phyloP scores from a whole-genome alignment of 2,797 vertebrate genomes.

The Chiropotes sagulatus region DNA sequence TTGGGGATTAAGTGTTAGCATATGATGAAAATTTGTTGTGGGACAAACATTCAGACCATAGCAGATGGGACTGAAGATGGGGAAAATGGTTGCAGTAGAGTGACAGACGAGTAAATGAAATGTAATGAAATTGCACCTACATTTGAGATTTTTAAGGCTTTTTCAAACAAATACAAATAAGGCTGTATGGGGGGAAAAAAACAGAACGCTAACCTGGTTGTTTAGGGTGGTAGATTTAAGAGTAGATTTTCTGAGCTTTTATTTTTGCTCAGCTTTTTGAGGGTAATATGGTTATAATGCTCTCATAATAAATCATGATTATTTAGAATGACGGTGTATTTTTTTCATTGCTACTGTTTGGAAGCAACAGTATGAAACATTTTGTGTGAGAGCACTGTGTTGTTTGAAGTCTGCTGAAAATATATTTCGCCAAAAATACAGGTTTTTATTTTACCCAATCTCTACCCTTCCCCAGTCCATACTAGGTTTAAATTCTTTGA shows the following conservation, averaged over 20 bases:
- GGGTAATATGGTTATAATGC: neutral
- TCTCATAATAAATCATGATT: neutral
- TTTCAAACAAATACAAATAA: neutral
- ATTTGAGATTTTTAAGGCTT: neutral
- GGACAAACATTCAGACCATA: neutral
- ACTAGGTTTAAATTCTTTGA: neutral
- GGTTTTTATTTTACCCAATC: neutral
- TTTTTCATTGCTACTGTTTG: constrained; percentile 1
- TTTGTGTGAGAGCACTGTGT: neutral
- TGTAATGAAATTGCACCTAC: neutral
- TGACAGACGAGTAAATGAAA: neutral
- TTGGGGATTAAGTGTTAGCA: neutral
- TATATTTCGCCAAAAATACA: neutral
- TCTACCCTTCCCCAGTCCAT: neutral
- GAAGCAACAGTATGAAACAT: neutral
- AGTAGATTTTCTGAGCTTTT: neutral
- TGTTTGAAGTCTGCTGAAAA: neutral
- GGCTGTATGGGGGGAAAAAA: neutral
- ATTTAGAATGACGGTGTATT: neutral
- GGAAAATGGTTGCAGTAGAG: neutral
- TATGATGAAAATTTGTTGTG: neutral
- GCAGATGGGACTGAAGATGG: neutral
- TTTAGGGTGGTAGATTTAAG: neutral
- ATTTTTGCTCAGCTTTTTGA: neutral
- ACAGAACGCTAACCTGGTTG: neutral